Percentiles rank a stretch among this genome's conserved stretches.
phyloP scores from a whole-genome alignment of 2,113 vertebrate genomes.

The Corvus cornix region DNA sequence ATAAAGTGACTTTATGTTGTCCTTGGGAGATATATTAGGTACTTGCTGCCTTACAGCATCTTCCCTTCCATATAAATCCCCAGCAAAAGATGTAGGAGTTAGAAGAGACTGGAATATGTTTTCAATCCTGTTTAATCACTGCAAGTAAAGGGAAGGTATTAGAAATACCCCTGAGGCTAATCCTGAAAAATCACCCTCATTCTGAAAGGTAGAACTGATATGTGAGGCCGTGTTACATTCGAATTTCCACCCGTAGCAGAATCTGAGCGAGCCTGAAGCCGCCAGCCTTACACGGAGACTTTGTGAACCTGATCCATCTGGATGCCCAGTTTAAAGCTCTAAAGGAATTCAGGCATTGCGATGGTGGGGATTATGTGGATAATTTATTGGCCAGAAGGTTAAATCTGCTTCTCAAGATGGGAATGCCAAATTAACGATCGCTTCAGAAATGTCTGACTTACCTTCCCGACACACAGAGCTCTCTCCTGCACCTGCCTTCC shows the following conservation, averaged over 20 bases:
- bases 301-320: neutral
- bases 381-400: neutral
- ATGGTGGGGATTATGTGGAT: neutral
- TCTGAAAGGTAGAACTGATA: neutral
- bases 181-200: neutral
- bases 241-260: neutral
- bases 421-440: neutral
- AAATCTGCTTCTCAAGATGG: neutral
- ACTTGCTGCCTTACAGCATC: constrained; percentile 9
- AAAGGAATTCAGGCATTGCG: neutral
- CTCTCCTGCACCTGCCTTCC: neutral
- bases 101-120: neutral
- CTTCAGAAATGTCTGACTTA: neutral
- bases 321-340: neutral
- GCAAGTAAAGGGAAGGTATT: neutral
- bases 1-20: constrained; percentile 41
- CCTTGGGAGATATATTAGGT: constrained; percentile 34
- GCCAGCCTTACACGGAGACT: neutral
- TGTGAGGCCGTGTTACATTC: neutral
- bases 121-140: constrained; percentile 36
- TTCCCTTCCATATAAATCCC: neutral
- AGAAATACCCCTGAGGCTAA: constrained; percentile 29
- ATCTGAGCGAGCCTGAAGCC: neutral
- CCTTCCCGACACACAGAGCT: neutral
- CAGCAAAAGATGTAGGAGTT: neutral